phyloP scores from a whole-genome alignment of 2,888 invertebrate species.

The Aromia moschata region DNA sequence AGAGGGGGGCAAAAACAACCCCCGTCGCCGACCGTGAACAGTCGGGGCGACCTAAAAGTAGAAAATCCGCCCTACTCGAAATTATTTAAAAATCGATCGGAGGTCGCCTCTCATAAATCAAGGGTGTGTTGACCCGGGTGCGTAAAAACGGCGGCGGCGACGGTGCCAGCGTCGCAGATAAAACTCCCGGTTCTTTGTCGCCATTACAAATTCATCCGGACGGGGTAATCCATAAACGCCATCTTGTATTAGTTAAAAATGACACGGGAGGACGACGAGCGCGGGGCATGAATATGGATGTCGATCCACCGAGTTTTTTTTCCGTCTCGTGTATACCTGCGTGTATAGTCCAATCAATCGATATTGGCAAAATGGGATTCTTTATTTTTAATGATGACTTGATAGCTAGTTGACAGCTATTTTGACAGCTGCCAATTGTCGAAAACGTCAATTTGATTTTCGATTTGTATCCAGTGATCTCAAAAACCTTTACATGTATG shows the following conservation, averaged over 20 bases:
- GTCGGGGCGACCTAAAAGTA: conserved; percentile 23
- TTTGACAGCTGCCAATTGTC: no score
- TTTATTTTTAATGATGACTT: no score
- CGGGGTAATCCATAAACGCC: conserved; percentile 58
- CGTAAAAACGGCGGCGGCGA: conserved; percentile 27
- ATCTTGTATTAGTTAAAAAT: conserved; percentile 59
- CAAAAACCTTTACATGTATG: no score
- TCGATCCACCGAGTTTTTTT: conserved; percentile 28
- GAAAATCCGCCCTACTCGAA: conserved; percentile 39
- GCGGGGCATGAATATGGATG: conserved; percentile 56
- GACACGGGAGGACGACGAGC: conserved; percentile 48
- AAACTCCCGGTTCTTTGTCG: conserved; percentile 22
- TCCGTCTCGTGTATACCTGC: not conserved
- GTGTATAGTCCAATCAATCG: no score
- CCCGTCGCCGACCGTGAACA: no score
- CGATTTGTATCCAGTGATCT: no score
- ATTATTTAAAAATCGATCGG: conserved; percentile 42
- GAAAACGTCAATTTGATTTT: no score
- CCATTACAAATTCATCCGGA: conserved; percentile 51
- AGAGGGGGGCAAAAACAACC: conserved; percentile 13
- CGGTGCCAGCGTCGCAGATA: conserved; percentile 24
- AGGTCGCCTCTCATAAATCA: conserved; percentile 39
- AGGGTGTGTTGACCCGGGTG: conserved; percentile 35
- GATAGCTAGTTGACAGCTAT: no score
- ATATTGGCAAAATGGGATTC: no score